Evolutionary conservation across 2,113 vertebrate genomes (phyloP).

Genomic region (Melanerpes formicivorus): DNA sequence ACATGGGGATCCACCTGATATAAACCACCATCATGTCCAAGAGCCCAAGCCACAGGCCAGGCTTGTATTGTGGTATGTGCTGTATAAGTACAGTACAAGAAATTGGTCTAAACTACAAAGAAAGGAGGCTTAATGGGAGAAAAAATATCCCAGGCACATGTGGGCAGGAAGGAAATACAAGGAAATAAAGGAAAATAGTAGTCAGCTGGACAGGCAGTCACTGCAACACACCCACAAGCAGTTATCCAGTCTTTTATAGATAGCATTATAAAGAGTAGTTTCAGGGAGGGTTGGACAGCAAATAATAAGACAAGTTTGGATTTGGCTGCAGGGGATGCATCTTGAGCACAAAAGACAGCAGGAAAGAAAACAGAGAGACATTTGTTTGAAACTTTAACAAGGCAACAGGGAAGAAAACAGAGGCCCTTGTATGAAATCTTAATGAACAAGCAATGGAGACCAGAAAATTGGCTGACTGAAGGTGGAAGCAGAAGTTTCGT

Average conservation of each 20-base stretch:
- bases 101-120: background rate
- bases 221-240: conserved; percentile 6
- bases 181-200: conserved; percentile 8
- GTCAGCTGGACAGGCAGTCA: background rate
- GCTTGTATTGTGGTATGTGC: accelerated
- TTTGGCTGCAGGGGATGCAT: conserved; percentile 46
- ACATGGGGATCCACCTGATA: background rate
- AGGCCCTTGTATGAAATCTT: conserved; percentile 14
- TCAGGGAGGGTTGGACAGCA: background rate
- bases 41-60: background rate
- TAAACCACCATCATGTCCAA: background rate
- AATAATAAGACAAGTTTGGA: conserved; percentile 27
- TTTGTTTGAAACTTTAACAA: conserved; percentile 42
- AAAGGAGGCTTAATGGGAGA: background rate
- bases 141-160: background rate
- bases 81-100: background rate
- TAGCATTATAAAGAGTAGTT: background rate
- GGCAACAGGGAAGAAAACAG: conserved; percentile 23
- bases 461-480: background rate
- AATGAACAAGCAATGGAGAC: background rate
- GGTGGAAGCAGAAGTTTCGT: background rate
- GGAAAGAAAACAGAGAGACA: conserved; percentile 25
- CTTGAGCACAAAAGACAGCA: conserved; percentile 19
- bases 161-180: background rate
- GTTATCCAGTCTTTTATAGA: conserved; percentile 8